phyloP scores from a whole-genome alignment of 2,113 vertebrate species.

The Sarotherodon lohbergeri region DNA sequence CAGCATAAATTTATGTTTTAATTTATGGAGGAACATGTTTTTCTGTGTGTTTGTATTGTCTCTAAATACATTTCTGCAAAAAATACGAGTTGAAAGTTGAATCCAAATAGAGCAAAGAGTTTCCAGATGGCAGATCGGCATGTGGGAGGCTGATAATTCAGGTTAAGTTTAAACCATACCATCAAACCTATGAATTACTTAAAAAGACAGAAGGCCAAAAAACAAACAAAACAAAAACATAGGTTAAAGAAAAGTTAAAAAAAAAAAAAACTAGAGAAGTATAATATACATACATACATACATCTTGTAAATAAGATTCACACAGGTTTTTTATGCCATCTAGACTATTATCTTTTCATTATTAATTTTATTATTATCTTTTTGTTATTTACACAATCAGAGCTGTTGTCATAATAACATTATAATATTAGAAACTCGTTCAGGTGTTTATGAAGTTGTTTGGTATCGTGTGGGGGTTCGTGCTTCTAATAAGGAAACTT shows the following conservation, averaged over 20 bases:
- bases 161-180: not conserved
- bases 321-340: not conserved
- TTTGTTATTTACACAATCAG: accelerated
- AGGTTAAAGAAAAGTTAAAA: not conserved
- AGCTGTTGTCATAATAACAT: not conserved
- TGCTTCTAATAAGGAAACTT: not conserved
- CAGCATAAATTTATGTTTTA: too few relatives aligned
- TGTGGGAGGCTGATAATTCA: not conserved
- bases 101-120: not conserved
- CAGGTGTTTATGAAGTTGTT: not conserved
- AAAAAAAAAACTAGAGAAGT: not conserved
- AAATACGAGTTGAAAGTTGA: not conserved
- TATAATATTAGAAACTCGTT: not conserved
- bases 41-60: too few relatives aligned
- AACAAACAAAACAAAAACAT: not conserved
- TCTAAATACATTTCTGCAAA: too few relatives aligned
- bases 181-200: not conserved
- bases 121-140: not conserved
- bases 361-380: not conserved
- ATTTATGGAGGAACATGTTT: too few relatives aligned
- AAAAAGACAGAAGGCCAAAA: not conserved
- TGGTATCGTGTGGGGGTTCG: not conserved
- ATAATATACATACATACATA: not conserved
- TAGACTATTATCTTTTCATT: not conserved
- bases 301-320: not conserved